phyloP scores from a whole-genome alignment of 2,888 invertebrate genomes.

The Coelogynopora nodosa region DNA sequence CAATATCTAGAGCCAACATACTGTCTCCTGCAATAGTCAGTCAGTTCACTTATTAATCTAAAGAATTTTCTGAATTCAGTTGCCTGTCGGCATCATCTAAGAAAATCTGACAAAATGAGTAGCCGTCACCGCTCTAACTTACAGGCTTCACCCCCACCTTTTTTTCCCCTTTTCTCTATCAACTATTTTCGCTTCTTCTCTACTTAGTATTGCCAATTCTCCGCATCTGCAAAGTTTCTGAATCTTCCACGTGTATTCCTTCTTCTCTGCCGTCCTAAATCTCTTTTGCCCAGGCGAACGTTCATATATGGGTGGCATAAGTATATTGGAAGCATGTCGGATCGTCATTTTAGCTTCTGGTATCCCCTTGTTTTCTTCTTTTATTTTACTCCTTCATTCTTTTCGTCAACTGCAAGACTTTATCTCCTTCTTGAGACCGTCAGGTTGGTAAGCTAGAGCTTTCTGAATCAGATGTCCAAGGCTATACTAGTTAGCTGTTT shows the following conservation, averaged over 20 bases:
- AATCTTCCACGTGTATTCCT: background rate
- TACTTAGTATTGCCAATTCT: background rate
- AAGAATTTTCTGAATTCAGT: background rate
- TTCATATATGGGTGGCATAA: too few species aligned
- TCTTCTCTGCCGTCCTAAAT: background rate
- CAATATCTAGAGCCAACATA: background rate
- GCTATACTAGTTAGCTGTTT: too few species aligned
- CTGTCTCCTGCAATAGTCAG: background rate
- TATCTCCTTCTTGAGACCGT: background rate
- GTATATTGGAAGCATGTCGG: background rate
- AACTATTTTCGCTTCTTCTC: background rate
- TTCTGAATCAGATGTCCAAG: background rate
- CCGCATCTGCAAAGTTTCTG: background rate
- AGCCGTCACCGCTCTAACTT: background rate
- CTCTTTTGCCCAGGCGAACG: too few species aligned
- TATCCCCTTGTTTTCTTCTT: background rate
- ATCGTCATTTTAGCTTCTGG: background rate
- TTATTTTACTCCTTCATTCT: background rate
- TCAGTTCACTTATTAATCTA: background rate
- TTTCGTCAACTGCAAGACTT: background rate
- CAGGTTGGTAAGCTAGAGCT: background rate
- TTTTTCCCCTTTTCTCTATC: background rate
- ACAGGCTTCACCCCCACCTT: background rate
- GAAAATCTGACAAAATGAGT: slow-evolving; percentile 18
- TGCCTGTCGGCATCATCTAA: slow-evolving; percentile 10